A percentile compares a stretch with the other conserved stretches of the same genome.
These are phyloP conservation scores for Xestia rhomboidea DNA, from an alignment of 2,888 invertebrate genomes.

Conservation along the genomic window DNA sequence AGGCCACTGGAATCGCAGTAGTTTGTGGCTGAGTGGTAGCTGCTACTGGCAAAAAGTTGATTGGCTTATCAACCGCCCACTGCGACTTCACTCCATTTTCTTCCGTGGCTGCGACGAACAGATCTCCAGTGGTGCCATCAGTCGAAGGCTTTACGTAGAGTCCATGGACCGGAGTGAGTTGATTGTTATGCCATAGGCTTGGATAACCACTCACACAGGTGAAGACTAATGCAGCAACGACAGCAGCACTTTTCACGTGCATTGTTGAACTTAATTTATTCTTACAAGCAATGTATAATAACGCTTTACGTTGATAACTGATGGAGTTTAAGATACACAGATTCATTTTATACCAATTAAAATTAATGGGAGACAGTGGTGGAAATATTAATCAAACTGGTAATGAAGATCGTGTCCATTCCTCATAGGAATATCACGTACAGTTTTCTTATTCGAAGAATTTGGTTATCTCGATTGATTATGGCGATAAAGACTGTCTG, in stretches of 20 bases:
- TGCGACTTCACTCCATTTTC: slow-evolving; percentile 83
- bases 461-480: slow-evolving; percentile 52
- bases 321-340: slow-evolving; percentile 7
- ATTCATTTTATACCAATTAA: slow-evolving; percentile 65
- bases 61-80: slow-evolving; percentile 85
- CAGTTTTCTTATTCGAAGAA: slow-evolving; percentile 33
- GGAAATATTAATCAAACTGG: slow-evolving; percentile 44
- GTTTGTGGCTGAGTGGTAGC: slow-evolving; percentile 71
- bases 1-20: slow-evolving; percentile 68
- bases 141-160: slow-evolving; percentile 85
- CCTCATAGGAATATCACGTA: slow-evolving; percentile 52
- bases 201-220: slow-evolving; percentile 71
- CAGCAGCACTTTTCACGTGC: slow-evolving; percentile 38
- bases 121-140: slow-evolving; percentile 86
- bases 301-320: slow-evolving; percentile 39
- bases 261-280: slow-evolving; percentile 43
- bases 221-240: slow-evolving; percentile 49
- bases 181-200: slow-evolving; percentile 68
- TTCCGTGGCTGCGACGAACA: slow-evolving; percentile 87
- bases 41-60: slow-evolving; percentile 79
- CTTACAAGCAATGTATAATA: neutral
- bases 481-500: slow-evolving; percentile 47
- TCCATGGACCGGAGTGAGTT: slow-evolving; percentile 85
- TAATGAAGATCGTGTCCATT: slow-evolving; percentile 28
- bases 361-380: slow-evolving; percentile 33